Evolutionary conservation across 2,113 vertebrate species (phyloP).

Genomic region (Odocoileus virginianus): DNA sequence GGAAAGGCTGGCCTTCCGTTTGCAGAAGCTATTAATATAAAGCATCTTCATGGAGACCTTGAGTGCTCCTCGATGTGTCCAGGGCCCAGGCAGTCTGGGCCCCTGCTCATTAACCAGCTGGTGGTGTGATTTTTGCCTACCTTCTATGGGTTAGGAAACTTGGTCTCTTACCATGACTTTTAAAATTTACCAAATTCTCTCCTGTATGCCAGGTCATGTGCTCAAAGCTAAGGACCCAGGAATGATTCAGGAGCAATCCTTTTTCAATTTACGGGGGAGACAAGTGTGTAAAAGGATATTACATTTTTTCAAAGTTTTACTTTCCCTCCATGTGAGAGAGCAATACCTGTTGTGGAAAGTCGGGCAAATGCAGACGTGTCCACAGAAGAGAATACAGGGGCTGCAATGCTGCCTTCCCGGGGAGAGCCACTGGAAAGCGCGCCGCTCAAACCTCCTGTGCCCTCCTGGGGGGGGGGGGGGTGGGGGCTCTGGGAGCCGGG

Average conservation of each 20-base stretch:
- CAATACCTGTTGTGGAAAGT: neutral
- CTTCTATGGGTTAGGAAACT: neutral
- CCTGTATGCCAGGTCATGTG: neutral
- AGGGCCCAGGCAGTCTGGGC: too few relatives aligned
- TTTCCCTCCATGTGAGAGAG: neutral
- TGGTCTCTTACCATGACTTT: neutral
- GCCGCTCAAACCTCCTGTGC: neutral
- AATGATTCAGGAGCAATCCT: neutral
- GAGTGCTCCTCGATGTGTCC: neutral
- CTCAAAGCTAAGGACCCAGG: neutral
- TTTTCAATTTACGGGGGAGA: neutral
- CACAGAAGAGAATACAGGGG: neutral
- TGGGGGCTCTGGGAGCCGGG: accelerated
- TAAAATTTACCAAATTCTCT: neutral
- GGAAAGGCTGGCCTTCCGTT: neutral
- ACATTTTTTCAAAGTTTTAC: neutral
- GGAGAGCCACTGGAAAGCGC: neutral
- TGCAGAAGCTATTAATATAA: neutral
- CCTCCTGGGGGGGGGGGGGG: neutral
- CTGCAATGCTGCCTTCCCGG: neutral
- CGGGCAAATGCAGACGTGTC: neutral
- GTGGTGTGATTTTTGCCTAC: neutral
- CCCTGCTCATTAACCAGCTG: neutral
- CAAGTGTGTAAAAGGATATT: neutral
- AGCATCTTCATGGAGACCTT: neutral